These are phyloP conservation scores for Trinectes maculatus DNA, from an alignment of 2,113 vertebrate genomes.

Conservation along the genomic window DNA sequence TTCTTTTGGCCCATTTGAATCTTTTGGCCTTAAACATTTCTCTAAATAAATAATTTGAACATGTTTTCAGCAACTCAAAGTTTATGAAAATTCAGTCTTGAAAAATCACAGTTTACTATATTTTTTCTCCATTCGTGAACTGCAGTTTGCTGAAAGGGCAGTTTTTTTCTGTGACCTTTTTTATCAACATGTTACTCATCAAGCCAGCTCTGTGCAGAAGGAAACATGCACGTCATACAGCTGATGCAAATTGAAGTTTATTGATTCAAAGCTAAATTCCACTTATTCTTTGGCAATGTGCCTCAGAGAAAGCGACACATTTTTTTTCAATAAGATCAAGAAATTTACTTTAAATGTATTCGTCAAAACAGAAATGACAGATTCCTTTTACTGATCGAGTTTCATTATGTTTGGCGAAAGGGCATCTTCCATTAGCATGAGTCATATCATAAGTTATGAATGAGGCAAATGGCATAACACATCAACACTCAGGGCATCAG, in stretches of 20 bases:
- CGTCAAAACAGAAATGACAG: slow-evolving; percentile 62
- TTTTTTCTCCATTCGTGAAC: too few species aligned
- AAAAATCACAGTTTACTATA: too few species aligned
- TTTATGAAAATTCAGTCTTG: too few species aligned
- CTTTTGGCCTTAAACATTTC: not conserved
- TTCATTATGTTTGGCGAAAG: slow-evolving; percentile 75
- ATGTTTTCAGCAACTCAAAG: not conserved
- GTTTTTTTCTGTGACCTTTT: not conserved
- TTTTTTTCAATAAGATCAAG: slow-evolving; percentile 54
- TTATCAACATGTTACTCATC: slow-evolving; percentile 2
- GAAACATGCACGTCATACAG: slow-evolving; percentile 10
- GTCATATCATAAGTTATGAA: slow-evolving; percentile 79
- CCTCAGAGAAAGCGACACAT: slow-evolving; percentile 44
- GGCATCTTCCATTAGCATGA: slow-evolving; percentile 70
- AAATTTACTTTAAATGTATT: slow-evolving; percentile 38
- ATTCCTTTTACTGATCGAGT: slow-evolving; percentile 75
- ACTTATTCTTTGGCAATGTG: slow-evolving; percentile 43
- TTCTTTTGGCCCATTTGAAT: too few species aligned
- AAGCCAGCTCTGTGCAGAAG: slow-evolving; percentile 11
- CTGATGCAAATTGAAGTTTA: slow-evolving; percentile 53
- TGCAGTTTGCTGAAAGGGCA: not conserved
- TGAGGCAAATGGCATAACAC: slow-evolving; percentile 77
- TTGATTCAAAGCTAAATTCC: slow-evolving; percentile 57
- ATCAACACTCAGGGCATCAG: slow-evolving; percentile 71
- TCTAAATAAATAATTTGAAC: not conserved